Percentiles rank a stretch among this genome's conserved stretches.
Conservation (phyloP, 2,113 vertebrate species). For the Barbus barbus region DNA sequence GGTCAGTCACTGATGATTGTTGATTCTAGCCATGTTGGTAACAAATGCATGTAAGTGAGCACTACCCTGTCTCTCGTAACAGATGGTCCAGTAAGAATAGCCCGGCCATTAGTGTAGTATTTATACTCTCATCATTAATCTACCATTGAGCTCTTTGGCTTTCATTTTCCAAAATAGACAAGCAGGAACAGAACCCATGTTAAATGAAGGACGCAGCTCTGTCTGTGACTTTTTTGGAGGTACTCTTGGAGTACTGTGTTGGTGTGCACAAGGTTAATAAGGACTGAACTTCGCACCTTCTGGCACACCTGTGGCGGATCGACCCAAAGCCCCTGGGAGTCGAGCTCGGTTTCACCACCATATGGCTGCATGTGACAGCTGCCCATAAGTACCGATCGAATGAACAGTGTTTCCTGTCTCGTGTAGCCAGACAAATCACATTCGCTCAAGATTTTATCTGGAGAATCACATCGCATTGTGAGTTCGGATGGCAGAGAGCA, state of each 20-base stretch:
- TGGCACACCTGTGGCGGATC: constrained; percentile 27
- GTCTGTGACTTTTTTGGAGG: constrained; percentile 26
- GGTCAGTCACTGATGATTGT: constrained; percentile 8
- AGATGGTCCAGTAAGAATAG: constrained; percentile 49
- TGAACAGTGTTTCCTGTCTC: constrained; percentile 33
- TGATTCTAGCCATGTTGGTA: constrained; percentile 8
- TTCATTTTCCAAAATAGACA: constrained; percentile 43
- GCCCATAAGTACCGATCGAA: constrained; percentile 31
- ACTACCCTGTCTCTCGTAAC: constrained; percentile 30
- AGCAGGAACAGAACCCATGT: constrained; percentile 10
- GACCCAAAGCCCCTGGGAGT: constrained; percentile 6
- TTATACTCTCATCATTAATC: constrained; percentile 52
- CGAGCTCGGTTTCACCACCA: constrained; percentile 19
- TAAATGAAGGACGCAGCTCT: not conserved
- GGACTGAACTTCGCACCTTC: constrained; percentile 26
- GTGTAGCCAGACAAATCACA: constrained; percentile 39
- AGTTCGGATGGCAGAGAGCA: not conserved
- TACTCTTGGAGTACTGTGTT: not conserved
- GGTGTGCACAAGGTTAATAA: constrained; percentile 26
- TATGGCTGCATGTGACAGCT: constrained; percentile 34
- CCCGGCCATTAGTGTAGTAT: constrained; percentile 49
- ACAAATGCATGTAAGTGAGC: constrained; percentile 36
- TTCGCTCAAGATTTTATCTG: constrained; percentile 34
- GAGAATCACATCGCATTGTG: constrained; percentile 2
- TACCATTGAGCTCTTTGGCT: constrained; percentile 36